Evolutionary conservation across 2,113 vertebrate species (phyloP), one percentile per base, ranked within the genome.

Genomic region (Thalassarche chlororhynchos): DNA sequence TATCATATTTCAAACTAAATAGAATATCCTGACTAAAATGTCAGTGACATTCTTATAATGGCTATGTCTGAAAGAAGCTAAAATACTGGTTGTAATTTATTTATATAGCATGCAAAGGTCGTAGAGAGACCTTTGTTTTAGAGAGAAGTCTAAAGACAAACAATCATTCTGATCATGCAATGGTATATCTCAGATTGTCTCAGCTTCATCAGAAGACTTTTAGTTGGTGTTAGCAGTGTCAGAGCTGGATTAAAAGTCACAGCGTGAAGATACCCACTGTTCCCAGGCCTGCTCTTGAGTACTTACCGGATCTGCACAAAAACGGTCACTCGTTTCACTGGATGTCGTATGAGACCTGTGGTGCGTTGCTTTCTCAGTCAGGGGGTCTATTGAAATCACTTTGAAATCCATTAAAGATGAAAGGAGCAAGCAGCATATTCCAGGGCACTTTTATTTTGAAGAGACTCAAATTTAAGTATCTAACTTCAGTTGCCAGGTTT

Each of bases 1-100:
- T 84, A 36, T 90, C 95, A 49, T 96, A 97, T 97, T 96, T 97
- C 94, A 95, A 87, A 71, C 68, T 81, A 84, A 95, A 90, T 52
- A 93, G 95, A 92, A 90, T 95, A 92, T 81, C 68, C 69, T 97
- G 94, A 93, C 95, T 97, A 88, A 95, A 97, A 97, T 95, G 92
- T 92, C 96, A 97, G 51, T 96, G 97, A 86, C 90, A 86, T 93
- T 96, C 92, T 90, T 84, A 58, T 95, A 94, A 96, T 95, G 92
- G 60, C 90, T 34, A 12, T 49, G 47, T 89, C 90, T 94, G 83
- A 77, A 92, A 87, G 88, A 88, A 78, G 64, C 86, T 90, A 87
- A 84, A 94, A 66, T 90, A 89, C 55, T 86, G 29, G 32, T 75
- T 81, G 76, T 90, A 94, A 97, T 96, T 97, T 94, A 89, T 97